Percentiles rank a stretch among this genome's conserved stretches.
Conservation (phyloP, 2,888 invertebrate genomes). For the Choreutis nemorana region DNA sequence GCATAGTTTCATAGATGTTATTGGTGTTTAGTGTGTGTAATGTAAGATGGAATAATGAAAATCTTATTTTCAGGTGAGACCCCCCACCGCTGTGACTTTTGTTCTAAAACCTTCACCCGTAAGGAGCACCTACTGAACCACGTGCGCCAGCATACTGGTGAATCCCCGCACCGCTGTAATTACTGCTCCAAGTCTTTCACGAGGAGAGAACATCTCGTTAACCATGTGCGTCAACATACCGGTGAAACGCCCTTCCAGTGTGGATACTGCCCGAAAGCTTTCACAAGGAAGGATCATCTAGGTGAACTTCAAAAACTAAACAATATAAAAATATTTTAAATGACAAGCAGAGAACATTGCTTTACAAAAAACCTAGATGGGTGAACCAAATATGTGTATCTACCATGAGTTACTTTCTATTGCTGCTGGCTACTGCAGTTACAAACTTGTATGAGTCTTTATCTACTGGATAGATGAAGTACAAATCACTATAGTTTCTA, state of each 20-base stretch:
- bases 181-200: conserved; percentile 90
- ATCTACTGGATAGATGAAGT: no score
- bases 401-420: not conserved
- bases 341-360: no score
- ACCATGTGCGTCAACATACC: conserved; percentile 84
- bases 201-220: conserved; percentile 84
- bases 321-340: conserved; percentile 3
- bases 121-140: conserved; percentile 81
- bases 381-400: no score
- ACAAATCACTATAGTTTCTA: no score
- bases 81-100: conserved; percentile 80
- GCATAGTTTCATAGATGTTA: no score
- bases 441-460: no score
- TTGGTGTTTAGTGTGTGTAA: not conserved
- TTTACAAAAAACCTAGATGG: no score
- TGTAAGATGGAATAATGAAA: no score
- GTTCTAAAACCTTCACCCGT: conserved; percentile 80
- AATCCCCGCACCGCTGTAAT: conserved; percentile 86
- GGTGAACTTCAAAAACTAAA: conserved; percentile 24
- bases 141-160: conserved; percentile 80
- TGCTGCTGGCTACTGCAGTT: no score
- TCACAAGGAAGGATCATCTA: conserved; percentile 84
- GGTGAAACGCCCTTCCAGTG: conserved; percentile 82
- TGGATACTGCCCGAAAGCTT: conserved; percentile 85
- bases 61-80: conserved; percentile 67